Evolutionary conservation across 2,113 vertebrate genomes (phyloP).

Genomic region (Microcebus tavaratra): DNA sequence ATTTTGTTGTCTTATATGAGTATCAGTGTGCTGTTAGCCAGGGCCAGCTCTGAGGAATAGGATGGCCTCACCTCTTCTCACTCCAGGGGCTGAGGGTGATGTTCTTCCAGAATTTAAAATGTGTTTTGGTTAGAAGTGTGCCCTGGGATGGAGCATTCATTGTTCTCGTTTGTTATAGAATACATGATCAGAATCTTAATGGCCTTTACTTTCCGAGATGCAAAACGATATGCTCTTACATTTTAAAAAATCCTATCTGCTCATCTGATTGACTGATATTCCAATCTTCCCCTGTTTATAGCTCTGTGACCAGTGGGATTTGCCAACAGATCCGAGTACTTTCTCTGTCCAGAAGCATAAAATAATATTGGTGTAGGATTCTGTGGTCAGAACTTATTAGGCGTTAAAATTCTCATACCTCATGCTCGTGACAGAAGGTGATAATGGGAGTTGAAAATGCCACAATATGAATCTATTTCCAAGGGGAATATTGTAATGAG

Average conservation of each 20-base stretch:
- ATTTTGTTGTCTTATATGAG: background rate
- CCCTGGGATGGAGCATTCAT: accelerated
- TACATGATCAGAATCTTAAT: slow-evolving; percentile 1
- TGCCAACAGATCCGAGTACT: background rate
- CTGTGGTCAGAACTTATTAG: background rate
- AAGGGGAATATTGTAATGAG: background rate
- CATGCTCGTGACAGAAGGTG: background rate
- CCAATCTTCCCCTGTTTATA: background rate
- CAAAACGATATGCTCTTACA: background rate
- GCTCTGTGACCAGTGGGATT: background rate
- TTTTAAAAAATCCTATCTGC: background rate
- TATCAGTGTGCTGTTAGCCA: background rate
- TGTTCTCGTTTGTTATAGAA: background rate
- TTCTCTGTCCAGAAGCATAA: background rate
- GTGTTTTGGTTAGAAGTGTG: background rate
- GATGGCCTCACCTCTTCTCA: accelerated
- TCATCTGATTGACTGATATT: background rate
- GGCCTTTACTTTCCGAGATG: background rate
- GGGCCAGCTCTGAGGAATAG: background rate
- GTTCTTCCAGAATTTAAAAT: background rate
- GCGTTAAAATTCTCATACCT: background rate
- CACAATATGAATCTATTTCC: background rate
- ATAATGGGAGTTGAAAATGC: background rate
- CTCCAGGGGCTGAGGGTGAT: background rate
- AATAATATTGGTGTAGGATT: background rate